These are phyloP conservation scores for Autographa gamma DNA, from an alignment of 2,888 invertebrate genomes.

Conservation along the genomic window DNA sequence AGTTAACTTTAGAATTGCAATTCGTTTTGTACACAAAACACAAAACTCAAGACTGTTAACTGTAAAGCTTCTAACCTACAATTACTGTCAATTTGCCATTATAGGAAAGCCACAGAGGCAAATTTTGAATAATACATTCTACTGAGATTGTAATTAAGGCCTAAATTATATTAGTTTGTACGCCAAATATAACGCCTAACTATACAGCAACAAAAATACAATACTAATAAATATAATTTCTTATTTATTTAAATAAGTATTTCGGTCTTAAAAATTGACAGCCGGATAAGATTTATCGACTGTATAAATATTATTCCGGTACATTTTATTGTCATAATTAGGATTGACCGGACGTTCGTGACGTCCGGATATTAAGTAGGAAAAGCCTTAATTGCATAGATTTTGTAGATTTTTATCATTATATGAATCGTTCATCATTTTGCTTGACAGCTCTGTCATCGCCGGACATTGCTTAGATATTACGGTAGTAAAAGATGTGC, in stretches of 20 bases:
- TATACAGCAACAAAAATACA: background rate
- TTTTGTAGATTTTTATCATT: slow-evolving; percentile 17
- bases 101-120: background rate
- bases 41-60: no score
- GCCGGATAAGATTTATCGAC: background rate
- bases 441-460: slow-evolving; percentile 29
- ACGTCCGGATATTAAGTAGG: slow-evolving; percentile 5
- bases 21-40: no score
- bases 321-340: slow-evolving; percentile 5
- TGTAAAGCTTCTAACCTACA: background rate
- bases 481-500: background rate
- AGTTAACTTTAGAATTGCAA: no score
- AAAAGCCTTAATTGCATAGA: slow-evolving; percentile 14
- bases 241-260: background rate
- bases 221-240: background rate
- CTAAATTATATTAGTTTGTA: background rate
- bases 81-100: background rate
- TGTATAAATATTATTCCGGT: background rate
- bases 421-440: slow-evolving; percentile 36
- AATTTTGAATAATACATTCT: background rate
- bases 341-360: background rate
- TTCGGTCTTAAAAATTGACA: background rate
- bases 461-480: slow-evolving; percentile 32
- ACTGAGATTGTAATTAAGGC: background rate
- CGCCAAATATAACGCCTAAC: background rate